Evolutionary conservation across 2,888 invertebrate species (phyloP).

Genomic region (Tridacna gigas): DNA sequence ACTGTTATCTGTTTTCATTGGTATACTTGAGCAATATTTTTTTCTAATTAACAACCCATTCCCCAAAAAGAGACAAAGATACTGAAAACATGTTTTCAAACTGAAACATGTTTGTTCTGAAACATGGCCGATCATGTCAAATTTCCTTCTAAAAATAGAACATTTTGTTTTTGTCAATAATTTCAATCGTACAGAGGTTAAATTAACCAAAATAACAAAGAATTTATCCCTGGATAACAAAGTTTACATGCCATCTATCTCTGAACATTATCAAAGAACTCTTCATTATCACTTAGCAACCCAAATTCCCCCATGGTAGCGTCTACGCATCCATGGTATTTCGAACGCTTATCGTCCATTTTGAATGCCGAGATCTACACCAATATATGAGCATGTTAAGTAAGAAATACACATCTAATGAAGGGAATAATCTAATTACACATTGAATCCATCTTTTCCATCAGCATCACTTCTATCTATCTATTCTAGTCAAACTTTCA

Average conservation of each 20-base stretch:
- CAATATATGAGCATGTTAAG: neutral
- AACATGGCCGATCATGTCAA: conserved; percentile 18
- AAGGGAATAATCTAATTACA: conserved; percentile 47
- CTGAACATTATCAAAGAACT: conserved; percentile 63
- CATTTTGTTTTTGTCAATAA: neutral
- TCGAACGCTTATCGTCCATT: conserved; percentile 62
- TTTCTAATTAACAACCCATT: no score
- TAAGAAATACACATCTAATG: neutral
- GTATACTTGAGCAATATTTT: no score
- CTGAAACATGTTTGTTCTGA: neutral
- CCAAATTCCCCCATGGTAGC: conserved; percentile 69
- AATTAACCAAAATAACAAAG: neutral
- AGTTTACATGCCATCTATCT: conserved; percentile 1
- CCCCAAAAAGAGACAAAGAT: no score
- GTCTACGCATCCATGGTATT: conserved; percentile 74
- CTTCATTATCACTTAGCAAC: conserved; percentile 72
- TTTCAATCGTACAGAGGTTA: neutral
- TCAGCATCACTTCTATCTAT: conserved; percentile 25
- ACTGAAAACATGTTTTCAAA: no score
- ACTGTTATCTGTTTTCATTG: no score
- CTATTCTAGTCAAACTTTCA: conserved; percentile 50
- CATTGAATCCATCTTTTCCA: conserved; percentile 57
- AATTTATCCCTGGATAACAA: neutral
- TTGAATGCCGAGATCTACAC: conserved; percentile 49
- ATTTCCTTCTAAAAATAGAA: conserved; percentile 34